Conservation (phyloP, 92 coral and sea anemone species). For the Chrysogorgia sp. region DNA sequence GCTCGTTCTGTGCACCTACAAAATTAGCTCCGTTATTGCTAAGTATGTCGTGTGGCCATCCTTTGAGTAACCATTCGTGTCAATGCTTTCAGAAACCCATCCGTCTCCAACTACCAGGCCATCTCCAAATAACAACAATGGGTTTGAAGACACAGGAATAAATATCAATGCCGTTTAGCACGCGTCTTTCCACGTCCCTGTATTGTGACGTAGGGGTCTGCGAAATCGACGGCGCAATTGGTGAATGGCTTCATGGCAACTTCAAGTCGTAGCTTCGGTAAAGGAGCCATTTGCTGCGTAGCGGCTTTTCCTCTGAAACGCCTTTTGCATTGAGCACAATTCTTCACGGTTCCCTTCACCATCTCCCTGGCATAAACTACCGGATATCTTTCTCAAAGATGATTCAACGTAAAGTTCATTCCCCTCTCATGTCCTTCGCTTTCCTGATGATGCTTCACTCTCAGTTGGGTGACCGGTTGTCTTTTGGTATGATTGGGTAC, state of each 20-base stretch:
- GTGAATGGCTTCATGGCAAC: slow-evolving; percentile 52
- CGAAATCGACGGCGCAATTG: slow-evolving; percentile 56
- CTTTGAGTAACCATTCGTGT: slow-evolving; percentile 61
- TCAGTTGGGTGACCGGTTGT: slow-evolving; percentile 32
- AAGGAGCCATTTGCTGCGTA: slow-evolving; percentile 59
- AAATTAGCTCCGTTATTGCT: slow-evolving; percentile 62
- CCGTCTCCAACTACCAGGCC: slow-evolving; percentile 63
- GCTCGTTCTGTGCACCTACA: slow-evolving; percentile 24
- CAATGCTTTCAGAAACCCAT: slow-evolving; percentile 54
- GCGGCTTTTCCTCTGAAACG: slow-evolving; percentile 37
- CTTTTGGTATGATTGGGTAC: slow-evolving; percentile 55
- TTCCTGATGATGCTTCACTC: slow-evolving; percentile 52
- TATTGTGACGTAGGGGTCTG: slow-evolving; percentile 43
- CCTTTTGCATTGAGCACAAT: slow-evolving; percentile 26
- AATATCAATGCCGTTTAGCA: slow-evolving; percentile 52
- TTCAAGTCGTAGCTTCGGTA: slow-evolving; percentile 55
- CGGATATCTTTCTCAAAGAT: slow-evolving; percentile 47
- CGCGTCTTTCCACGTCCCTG: slow-evolving; percentile 61
- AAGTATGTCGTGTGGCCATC: slow-evolving; percentile 65
- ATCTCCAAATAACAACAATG: slow-evolving; percentile 66
- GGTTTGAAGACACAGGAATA: slow-evolving; percentile 66
- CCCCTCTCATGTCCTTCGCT: slow-evolving; percentile 63
- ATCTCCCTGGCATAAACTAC: slow-evolving; percentile 46
- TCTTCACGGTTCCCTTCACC: slow-evolving; percentile 33
- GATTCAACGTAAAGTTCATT: slow-evolving; percentile 56